Conservation (phyloP, 2,113 vertebrate genomes). For the Aptenodytes forsteri region DNA sequence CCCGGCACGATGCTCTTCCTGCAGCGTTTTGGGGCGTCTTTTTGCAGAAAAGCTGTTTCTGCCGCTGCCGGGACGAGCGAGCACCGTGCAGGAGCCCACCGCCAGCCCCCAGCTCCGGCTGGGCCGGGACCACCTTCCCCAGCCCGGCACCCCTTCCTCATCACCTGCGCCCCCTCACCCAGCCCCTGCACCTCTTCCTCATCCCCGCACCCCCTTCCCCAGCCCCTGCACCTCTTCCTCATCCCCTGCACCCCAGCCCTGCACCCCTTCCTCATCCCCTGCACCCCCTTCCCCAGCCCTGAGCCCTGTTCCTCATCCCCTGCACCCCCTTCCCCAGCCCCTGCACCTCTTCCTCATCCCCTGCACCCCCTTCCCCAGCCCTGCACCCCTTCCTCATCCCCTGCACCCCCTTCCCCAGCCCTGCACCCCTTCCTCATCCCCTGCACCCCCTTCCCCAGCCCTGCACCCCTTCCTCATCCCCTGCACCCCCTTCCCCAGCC, state of each 20-base stretch:
- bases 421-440: too few species aligned
- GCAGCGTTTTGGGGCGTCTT: not conserved
- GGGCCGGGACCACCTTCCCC: not conserved
- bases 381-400: too few species aligned
- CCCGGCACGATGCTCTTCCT: too few species aligned
- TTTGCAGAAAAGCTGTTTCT: not conserved
- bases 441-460: too few species aligned
- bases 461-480: not conserved
- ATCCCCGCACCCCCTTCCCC: not conserved
- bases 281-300: too few species aligned
- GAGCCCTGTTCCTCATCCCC: not conserved
- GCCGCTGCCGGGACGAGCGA: not conserved
- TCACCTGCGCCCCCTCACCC: too few species aligned
- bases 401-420: too few species aligned
- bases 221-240: accelerated
- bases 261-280: too few species aligned
- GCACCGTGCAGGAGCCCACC: not conserved
- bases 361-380: not conserved
- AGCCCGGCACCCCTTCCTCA: too few species aligned
- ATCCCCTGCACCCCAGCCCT: accelerated
- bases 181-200: not conserved
- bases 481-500: not conserved
- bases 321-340: not conserved
- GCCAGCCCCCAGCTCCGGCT: not conserved
- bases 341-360: not conserved